Base-by-base conservation (phyloP, 2,888 invertebrate genomes). In the Venusia cambrica region DNA sequence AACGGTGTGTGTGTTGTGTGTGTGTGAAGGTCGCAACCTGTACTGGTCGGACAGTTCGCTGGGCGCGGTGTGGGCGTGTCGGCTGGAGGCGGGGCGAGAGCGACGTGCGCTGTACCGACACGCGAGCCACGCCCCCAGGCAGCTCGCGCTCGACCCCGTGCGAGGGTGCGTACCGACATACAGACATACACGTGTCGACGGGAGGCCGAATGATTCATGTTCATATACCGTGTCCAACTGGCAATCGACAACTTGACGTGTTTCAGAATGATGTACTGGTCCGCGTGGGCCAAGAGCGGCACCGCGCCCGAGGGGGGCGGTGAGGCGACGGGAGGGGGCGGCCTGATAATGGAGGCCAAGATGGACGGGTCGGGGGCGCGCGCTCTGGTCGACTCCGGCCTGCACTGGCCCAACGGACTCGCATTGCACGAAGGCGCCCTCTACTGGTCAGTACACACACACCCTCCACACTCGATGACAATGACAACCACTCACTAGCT, bases 11-110 rank as follows among this genome's bases (percentile, higher is more conserved):
- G n/a, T n/a, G n/a, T n/a, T n/a, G n/a, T n/a, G 3, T 19, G 9
- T 19, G 32, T 24, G n/a, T 20, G 6, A 55, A 81, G 83, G 76
- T 0, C 55, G 72, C 37, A 95, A 96, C 79, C 70, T 97, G 36
- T 97, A 94, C 81, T 96, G 95, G 94, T 93, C 94, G 29, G 94
- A 94, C 74, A 91, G 91, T 68, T 91, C 90, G 32, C 79, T 91
- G 48, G 90, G 92, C 35, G 88, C 88, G 29, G 89, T 96, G 45
- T 90, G 88, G 56, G 94, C 93, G 15, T 90, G 93, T 21, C 90
- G 89, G 15, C 66, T 95, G 38, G 84, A 85, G 12, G 89, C 90
- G 57, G 74, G 90, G 17, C 80, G 78, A 27, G 73, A 88, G 36
- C 59, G 66, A 4, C 88, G 88, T 54, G 89, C 91, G 16, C 89